Evolutionary conservation across 2,888 invertebrate genomes (phyloP), one percentile per base, ranked within the genome.

Genomic region (Pseudococcus longispinus): DNA sequence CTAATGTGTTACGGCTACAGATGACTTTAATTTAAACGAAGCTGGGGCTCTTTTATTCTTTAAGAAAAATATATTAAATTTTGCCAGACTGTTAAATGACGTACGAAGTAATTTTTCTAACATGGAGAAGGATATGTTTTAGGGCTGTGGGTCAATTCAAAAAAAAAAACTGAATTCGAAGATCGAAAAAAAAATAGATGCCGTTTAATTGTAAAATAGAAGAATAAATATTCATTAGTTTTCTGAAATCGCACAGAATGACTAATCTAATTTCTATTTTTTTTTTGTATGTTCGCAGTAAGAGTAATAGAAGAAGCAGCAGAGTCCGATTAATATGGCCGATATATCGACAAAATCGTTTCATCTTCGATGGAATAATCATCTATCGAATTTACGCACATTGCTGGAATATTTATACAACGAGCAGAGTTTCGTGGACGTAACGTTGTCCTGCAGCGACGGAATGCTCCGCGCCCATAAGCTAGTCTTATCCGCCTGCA

Each of bases 401-500:
- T 92, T 94, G 90, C 94, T 95, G 91, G 93, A 94, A 89, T 93
- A 93, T 88, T 92, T 94, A 89, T 94, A 94, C 91, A 93, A 93
- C 89, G 94, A 94, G 90, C 94, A 94, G 89, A 92, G 93, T 89
- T 92, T 95, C 88, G 93, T 94, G 51, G 95, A 95, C 90, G 94
- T 94, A 89, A 94, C 94, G 89, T 92, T 95, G 89, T 93, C 94
- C 89, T 95, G 95, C 91, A 93, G 93, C 90, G 94, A 94, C 91
- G 95, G 95, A 60, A 93, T 93, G 90, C 92, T 95, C 89, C 93
- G 93, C 93, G 97, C 97, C 87, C 97, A 97, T 91, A 97, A 97
- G 94, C 96, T 97, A 96, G 97, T 97, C 88, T 92, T 97, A 32
- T 97, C 97, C 0, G 97, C 97, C 15, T 97, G 97, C 93, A 97